These are phyloP conservation scores for Silurus aristotelis DNA, from an alignment of 2,797 vertebrate genomes.

Conservation along the genomic window DNA sequence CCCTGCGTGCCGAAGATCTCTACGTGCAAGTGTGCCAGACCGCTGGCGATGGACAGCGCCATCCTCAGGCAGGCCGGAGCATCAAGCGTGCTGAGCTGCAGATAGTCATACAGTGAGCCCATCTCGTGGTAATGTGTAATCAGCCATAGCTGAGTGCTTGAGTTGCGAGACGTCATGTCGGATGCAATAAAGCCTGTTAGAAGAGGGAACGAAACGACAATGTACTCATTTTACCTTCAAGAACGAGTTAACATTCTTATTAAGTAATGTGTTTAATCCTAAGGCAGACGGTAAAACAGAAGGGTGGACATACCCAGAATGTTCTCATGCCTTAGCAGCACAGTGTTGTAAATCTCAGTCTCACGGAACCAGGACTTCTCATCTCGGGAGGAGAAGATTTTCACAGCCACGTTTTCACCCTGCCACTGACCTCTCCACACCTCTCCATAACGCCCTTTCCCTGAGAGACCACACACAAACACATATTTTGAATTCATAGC, in stretches of 20 bases:
- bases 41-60: constrained; percentile 91
- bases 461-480: constrained; percentile 80
- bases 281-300: not conserved
- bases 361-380: constrained; percentile 99
- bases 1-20: constrained; percentile 98
- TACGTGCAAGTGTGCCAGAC: constrained; percentile 92
- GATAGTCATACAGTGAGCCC: constrained; percentile 95
- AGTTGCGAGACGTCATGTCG: constrained; percentile 98
- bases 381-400: constrained; percentile 97
- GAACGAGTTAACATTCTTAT: not conserved
- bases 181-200: constrained; percentile 91
- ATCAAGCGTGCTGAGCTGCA: constrained; percentile 92
- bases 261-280: not conserved
- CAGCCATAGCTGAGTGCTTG: constrained; percentile 95
- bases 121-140: constrained; percentile 98
- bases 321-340: constrained; percentile 94
- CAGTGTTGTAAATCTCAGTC: constrained; percentile 98
- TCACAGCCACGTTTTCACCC: constrained; percentile 95
- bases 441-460: constrained; percentile 95
- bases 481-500: not conserved
- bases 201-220: not conserved
- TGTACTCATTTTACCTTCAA: not conserved
- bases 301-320: constrained; percentile 82
- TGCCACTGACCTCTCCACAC: constrained; percentile 98
- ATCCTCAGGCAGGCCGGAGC: constrained; percentile 89